Conservation (phyloP, 2,113 vertebrate genomes). For the Amazona vittata region DNA sequence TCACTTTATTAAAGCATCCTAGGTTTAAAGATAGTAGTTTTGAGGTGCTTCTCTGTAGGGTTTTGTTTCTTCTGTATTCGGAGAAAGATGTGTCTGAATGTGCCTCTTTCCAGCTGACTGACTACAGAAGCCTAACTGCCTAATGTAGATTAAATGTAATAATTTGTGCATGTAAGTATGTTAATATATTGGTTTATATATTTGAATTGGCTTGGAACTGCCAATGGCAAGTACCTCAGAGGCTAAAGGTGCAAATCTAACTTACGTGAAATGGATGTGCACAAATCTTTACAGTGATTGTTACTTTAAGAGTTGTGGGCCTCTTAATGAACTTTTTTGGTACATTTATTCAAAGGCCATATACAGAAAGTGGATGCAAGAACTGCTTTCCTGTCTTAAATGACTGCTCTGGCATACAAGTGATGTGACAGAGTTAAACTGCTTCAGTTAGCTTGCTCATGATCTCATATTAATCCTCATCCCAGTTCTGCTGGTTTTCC, state of each 20-base stretch:
- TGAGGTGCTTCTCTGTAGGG: not conserved
- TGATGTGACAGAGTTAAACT: not conserved
- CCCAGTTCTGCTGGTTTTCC: not conserved
- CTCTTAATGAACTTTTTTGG: not conserved
- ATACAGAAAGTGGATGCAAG: not conserved
- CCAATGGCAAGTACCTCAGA: not conserved
- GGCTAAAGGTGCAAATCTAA: not conserved
- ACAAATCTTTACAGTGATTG: not conserved
- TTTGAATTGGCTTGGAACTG: not conserved
- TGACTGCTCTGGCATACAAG: not conserved
- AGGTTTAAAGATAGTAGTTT: not conserved
- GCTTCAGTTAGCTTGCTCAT: not conserved
- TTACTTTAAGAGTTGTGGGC: not conserved
- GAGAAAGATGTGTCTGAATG: not conserved
- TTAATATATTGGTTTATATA: not conserved
- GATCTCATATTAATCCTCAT: not conserved
- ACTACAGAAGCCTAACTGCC: not conserved
- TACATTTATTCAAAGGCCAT: not conserved
- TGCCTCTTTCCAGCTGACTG: not conserved
- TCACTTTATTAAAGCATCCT: not conserved
- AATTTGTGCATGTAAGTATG: not conserved
- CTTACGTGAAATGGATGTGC: not conserved
- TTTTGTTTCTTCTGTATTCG: not conserved
- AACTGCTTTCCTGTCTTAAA: not conserved
- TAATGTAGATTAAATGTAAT: not conserved